Conservation (phyloP, 2,888 invertebrate species). For the Salpingus planirostris region DNA sequence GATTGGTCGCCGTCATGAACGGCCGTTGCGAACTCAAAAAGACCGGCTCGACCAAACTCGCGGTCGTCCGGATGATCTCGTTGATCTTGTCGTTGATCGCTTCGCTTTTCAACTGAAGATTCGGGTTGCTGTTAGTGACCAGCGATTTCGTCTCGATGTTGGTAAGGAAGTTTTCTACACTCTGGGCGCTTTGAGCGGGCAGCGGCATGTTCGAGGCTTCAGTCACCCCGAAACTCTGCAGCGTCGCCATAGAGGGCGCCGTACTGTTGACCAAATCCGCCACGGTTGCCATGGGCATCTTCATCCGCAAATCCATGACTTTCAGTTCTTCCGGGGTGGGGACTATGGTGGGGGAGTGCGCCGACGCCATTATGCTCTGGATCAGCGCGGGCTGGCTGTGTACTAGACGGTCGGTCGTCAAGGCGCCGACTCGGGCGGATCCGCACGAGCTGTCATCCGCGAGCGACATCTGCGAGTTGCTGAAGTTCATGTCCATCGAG, state of each 20-base stretch:
- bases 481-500: slow-evolving; percentile 29
- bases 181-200: slow-evolving; percentile 50
- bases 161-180: slow-evolving; percentile 50
- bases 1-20: slow-evolving; percentile 20
- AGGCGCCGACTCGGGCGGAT: slow-evolving; percentile 14
- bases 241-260: slow-evolving; percentile 48
- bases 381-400: slow-evolving; percentile 12
- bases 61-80: slow-evolving; percentile 17
- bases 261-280: slow-evolving; percentile 44
- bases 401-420: slow-evolving; percentile 13
- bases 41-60: slow-evolving; percentile 16
- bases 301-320: slow-evolving; percentile 63
- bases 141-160: slow-evolving; percentile 43
- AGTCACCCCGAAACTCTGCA: slow-evolving; percentile 44
- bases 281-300: slow-evolving; percentile 48
- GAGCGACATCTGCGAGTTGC: slow-evolving; percentile 24
- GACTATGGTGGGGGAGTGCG: slow-evolving; percentile 1
- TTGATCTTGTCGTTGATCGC: slow-evolving; percentile 14
- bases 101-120: slow-evolving; percentile 18
- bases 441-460: slow-evolving; percentile 29
- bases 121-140: slow-evolving; percentile 14
- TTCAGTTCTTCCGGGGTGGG: slow-evolving; percentile 38
- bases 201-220: slow-evolving; percentile 41
- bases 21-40: slow-evolving; percentile 24
- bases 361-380: slow-evolving; percentile 8